Conservation (phyloP, 1,140 invertebrate genomes). For the Samia ricini region DNA sequence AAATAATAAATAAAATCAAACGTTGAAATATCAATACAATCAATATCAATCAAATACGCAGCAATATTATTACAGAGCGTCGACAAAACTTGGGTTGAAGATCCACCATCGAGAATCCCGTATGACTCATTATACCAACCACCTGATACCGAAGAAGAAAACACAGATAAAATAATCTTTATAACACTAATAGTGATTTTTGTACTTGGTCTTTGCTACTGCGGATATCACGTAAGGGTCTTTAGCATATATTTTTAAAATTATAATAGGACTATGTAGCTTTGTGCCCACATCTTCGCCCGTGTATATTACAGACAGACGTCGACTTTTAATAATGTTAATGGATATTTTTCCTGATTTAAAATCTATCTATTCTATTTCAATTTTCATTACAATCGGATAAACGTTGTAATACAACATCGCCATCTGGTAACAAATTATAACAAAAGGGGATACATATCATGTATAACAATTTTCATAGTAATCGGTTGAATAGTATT, state of each 20-base stretch:
- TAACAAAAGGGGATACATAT: too few species aligned
- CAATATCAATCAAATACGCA: not conserved
- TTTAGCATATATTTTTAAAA: not conserved
- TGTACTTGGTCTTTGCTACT: conserved; percentile 79
- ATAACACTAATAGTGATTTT: conserved; percentile 84
- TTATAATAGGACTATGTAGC: not conserved
- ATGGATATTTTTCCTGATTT: not conserved
- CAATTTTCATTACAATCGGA: not conserved
- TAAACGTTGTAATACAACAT: too few species aligned
- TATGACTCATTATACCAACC: conserved; percentile 86
- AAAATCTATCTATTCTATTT: not conserved
- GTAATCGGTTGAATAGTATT: too few species aligned
- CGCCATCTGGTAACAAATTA: too few species aligned
- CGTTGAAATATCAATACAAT: too few species aligned
- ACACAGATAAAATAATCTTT: conserved; percentile 83
- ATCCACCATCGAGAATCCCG: conserved; percentile 84
- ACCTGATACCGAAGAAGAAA: conserved; percentile 86
- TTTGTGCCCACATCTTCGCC: not conserved
- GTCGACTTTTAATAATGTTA: not conserved
- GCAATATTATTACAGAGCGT: conserved; percentile 75
- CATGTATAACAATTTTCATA: too few species aligned
- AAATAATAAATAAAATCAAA: too few species aligned
- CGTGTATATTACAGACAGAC: not conserved
- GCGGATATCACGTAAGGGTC: conserved; percentile 60
- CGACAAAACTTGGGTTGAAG: conserved; percentile 88